These are phyloP conservation scores for Agrochola lychnidis DNA, from an alignment of 2,888 invertebrate genomes.

Conservation along the genomic window DNA sequence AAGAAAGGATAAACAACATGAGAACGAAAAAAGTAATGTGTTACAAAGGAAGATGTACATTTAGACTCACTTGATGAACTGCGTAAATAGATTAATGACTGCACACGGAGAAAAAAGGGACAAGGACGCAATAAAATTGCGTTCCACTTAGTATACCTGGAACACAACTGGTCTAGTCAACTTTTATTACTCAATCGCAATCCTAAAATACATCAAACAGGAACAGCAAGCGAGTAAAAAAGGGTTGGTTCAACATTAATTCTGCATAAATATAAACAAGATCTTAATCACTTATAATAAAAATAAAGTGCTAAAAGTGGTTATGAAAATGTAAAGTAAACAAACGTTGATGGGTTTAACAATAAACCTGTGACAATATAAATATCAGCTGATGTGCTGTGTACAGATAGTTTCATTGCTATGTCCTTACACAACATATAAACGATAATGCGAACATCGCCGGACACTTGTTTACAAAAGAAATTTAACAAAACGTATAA, in stretches of 20 bases:
- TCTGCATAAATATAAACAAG: conserved; percentile 12
- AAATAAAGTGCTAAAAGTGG: conserved; percentile 38
- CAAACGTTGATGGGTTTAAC: conserved; percentile 36
- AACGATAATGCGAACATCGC: conserved; percentile 39
- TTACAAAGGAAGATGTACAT: not conserved
- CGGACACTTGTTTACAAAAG: conserved; percentile 52
- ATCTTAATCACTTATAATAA: conserved; percentile 26
- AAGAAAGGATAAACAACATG: not conserved
- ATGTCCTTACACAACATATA: conserved; percentile 45
- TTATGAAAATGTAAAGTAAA: conserved; percentile 45
- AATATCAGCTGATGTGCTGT: conserved; percentile 45
- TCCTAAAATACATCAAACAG: conserved; percentile 16
- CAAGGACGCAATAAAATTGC: conserved; percentile 37
- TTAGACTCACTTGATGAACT: conserved; percentile 11
- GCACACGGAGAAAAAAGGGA: conserved; percentile 23
- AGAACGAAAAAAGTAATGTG: not conserved
- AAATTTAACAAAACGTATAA: conserved; percentile 41
- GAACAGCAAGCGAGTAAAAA: not conserved
- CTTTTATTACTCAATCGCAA: conserved; percentile 21
- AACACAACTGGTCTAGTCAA: conserved; percentile 12
- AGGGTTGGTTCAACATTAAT: conserved; percentile 12
- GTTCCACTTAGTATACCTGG: conserved; percentile 23
- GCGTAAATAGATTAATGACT: conserved; percentile 20
- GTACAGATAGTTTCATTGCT: conserved; percentile 47
- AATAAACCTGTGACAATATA: conserved; percentile 46